Percentiles rank a stretch among this genome's conserved stretches.
These are phyloP conservation scores for Strix aluco DNA, from an alignment of 2,113 vertebrate species.

Conservation along the genomic window DNA sequence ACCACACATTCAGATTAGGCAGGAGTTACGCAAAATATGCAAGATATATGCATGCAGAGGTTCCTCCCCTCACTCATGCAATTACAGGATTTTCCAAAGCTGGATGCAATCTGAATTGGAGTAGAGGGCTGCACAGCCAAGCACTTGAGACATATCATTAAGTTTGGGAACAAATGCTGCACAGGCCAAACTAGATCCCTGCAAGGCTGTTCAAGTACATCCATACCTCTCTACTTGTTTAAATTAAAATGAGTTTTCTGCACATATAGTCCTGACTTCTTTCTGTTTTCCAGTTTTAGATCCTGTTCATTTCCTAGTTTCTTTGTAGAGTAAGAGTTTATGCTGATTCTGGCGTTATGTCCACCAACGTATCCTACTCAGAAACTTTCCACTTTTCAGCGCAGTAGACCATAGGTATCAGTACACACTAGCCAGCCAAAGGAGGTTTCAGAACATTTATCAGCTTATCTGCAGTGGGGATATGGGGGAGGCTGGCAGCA, in stretches of 20 bases:
- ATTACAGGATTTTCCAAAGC: neutral
- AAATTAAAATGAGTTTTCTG: neutral
- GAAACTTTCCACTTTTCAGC: neutral
- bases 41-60: neutral
- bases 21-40: neutral
- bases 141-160: neutral
- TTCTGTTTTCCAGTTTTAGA: neutral
- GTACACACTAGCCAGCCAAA: neutral
- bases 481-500: constrained; percentile 26
- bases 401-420: neutral
- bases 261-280: neutral
- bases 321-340: neutral
- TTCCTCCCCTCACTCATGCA: neutral
- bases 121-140: neutral
- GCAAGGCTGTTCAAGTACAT: neutral
- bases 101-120: neutral
- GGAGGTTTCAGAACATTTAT: neutral
- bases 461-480: neutral
- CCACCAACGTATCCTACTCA: neutral
- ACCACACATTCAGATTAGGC: neutral
- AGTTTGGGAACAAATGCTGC: neutral
- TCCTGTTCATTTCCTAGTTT: neutral
- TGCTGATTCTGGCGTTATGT: neutral
- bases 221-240: neutral
- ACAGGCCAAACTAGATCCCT: neutral